Evolutionary conservation across 2,888 invertebrate genomes (phyloP), one percentile per base, ranked within the genome.

Genomic region (Lithophane semibrunnea): DNA sequence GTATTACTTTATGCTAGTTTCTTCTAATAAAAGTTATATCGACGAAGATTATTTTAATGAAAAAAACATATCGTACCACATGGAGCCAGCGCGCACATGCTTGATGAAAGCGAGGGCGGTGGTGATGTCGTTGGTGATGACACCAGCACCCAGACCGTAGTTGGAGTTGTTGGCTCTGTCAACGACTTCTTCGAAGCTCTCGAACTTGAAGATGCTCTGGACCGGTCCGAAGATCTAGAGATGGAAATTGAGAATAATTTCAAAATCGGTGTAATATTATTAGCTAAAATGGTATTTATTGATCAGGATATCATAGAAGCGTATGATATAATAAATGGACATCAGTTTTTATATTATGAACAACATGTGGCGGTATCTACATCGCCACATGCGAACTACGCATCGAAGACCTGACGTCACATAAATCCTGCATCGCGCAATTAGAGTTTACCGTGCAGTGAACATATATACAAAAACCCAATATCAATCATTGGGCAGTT

Each of bases 211-310:
- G 88, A 99, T 98, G 83, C 98, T 98, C 94, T 99, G 99, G 12
- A 99, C 99, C 0, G 99, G 99, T 0, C 99, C 99, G 93, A 99
- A 99, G 91, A 99, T 99, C 98, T 98, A 60, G 88, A 72, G 72
- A 73, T 24, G 3, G 0, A 54, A 72, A 61, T 58, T n/a, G 10
- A 47, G 13, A 61, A 29, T 16, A 10, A 56, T 56, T 1, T n/a
- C 9, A 29, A 49, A 66, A 29, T 67, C 21, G 13, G 52, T 67
- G 21, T 8, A 18, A 47, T 49, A 49, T 16, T 56, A 52, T 37
- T 37, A 52, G 16, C 0, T 21, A 5, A 10, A 44, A 44, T 44
- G 9, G 10, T 13, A 52, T 72, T 8, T 8, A 66, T 49, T n/a
- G 0, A 24, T 24, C 42, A 37, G 8, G 37, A 54, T 42, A 24